These are phyloP conservation scores for Hybognathus amarus DNA, from an alignment of 2,797 vertebrate species.

Conservation along the genomic window DNA sequence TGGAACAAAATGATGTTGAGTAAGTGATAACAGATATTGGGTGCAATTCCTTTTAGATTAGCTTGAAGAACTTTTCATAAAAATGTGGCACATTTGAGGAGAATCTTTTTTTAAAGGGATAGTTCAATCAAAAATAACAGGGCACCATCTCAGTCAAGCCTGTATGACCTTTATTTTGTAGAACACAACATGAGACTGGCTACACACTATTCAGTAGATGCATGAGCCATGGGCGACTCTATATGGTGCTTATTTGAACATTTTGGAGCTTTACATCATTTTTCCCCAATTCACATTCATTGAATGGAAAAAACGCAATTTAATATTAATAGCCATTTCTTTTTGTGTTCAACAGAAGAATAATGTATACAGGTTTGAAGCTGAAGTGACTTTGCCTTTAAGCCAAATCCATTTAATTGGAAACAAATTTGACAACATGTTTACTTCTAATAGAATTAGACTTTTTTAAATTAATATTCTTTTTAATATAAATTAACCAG, in stretches of 20 bases:
- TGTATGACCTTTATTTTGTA: background rate
- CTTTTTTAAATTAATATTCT: slow-evolving; percentile 11
- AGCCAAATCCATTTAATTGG: slow-evolving; percentile 16
- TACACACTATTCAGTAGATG: background rate
- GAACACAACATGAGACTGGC: background rate
- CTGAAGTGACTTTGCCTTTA: slow-evolving; percentile 7
- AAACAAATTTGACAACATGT: background rate
- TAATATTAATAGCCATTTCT: background rate
- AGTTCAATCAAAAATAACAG: background rate
- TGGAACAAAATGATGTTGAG: too few species aligned
- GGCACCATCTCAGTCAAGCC: background rate
- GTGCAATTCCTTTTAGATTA: too few species aligned
- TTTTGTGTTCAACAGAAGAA: background rate
- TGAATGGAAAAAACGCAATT: background rate
- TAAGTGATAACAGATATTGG: too few species aligned
- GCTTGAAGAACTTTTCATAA: background rate
- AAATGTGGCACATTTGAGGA: background rate
- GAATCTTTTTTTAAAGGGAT: background rate
- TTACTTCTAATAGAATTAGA: background rate
- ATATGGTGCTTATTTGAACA: background rate
- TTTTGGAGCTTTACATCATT: background rate
- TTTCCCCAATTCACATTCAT: background rate
- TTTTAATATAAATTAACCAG: slow-evolving; percentile 33
- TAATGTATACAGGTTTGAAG: background rate
- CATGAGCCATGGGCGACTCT: background rate